Evolutionary conservation across 2,113 vertebrate species (phyloP).

Genomic region (Lucifuga dentata): DNA sequence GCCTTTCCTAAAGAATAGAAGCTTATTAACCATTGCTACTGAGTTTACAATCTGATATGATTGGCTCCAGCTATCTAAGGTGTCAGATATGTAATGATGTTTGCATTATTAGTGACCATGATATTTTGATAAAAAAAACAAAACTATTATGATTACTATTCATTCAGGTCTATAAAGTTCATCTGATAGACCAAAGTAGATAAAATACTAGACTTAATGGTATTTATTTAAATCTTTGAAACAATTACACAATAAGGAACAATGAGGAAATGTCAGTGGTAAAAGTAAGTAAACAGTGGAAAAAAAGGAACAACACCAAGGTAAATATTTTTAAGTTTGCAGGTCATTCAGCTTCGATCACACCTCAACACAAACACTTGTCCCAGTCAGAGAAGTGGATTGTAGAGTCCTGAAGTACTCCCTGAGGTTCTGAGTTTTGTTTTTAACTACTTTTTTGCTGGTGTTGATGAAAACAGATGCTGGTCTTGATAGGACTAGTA

Average conservation of each 20-base stretch:
- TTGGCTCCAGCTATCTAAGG: slow-evolving; percentile 20
- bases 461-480: no score
- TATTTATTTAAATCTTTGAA: slow-evolving; percentile 2
- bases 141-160: background rate
- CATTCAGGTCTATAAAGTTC: no score
- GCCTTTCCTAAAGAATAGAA: slow-evolving; percentile 19
- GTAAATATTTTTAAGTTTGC: background rate
- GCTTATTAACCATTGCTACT: background rate
- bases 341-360: slow-evolving; percentile 22
- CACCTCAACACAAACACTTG: slow-evolving; percentile 17
- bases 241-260: background rate
- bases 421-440: no score
- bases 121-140: slow-evolving; percentile 16
- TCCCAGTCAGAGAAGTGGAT: slow-evolving; percentile 5
- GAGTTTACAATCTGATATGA: slow-evolving; percentile 46
- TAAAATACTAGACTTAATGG: background rate
- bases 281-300: slow-evolving; percentile 1
- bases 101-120: slow-evolving; percentile 7
- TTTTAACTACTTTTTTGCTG: no score
- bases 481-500: no score
- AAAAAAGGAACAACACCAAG: background rate
- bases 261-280: slow-evolving; percentile 7
- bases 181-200: slow-evolving; percentile 12
- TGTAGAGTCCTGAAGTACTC: slow-evolving; percentile 12
- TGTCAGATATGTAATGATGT: slow-evolving; percentile 10